phyloP scores from a whole-genome alignment of 2,113 vertebrate species.

The Hystrix brachyura region DNA sequence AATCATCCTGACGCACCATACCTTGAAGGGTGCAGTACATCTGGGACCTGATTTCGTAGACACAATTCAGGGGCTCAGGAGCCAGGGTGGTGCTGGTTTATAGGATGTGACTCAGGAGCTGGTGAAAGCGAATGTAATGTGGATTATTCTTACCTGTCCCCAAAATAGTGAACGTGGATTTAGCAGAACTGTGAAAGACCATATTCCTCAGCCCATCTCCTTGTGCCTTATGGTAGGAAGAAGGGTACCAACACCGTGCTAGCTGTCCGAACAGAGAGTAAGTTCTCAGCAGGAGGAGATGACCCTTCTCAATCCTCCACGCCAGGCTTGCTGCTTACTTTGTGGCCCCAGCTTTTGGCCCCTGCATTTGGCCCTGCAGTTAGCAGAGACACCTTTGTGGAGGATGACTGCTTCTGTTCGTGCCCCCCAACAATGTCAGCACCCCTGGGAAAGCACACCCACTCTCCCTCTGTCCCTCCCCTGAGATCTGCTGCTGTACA shows the following conservation, averaged over 20 bases:
- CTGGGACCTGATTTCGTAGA: slow-evolving; percentile 30
- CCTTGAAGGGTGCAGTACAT: slow-evolving; percentile 41
- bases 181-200: not conserved
- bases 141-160: not conserved
- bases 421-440: not conserved
- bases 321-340: not conserved
- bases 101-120: not conserved
- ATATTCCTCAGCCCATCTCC: not conserved
- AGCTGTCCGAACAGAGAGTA: not conserved
- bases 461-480: not conserved
- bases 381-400: not conserved
- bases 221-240: not conserved
- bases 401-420: not conserved
- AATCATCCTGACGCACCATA: not conserved
- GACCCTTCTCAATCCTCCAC: not conserved
- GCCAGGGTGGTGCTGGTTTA: not conserved
- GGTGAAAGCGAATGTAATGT: not conserved
- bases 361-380: not conserved
- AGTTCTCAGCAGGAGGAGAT: not conserved
- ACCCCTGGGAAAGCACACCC: not conserved
- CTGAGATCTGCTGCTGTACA: not conserved
- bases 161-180: not conserved
- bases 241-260: not conserved
- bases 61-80: not conserved
- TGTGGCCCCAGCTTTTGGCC: no score